phyloP scores from a whole-genome alignment of 2,888 invertebrate species.

The Phlogophora meticulosa region DNA sequence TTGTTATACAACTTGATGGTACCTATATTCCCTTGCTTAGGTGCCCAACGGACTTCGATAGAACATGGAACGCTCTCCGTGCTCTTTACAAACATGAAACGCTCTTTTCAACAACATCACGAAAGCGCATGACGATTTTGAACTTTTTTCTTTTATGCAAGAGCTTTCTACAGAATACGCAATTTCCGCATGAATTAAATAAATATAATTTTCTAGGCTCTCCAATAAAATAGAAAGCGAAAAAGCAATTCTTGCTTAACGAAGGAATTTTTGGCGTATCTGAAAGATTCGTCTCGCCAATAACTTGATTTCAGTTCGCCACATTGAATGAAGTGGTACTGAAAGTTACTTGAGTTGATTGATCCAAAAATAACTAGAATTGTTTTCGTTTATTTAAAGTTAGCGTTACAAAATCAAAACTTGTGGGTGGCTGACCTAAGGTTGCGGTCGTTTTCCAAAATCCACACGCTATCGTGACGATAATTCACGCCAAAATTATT shows the following conservation, averaged over 20 bases:
- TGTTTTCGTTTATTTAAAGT: slow-evolving; percentile 48
- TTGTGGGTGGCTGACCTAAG: slow-evolving; percentile 72
- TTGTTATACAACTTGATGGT: slow-evolving; percentile 29
- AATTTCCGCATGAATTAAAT: slow-evolving; percentile 17
- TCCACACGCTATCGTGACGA: slow-evolving; percentile 79
- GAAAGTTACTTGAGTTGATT: slow-evolving; percentile 21
- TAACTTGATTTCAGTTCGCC: slow-evolving; percentile 40
- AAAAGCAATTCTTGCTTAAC: slow-evolving; percentile 34
- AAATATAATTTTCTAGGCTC: slow-evolving; percentile 6
- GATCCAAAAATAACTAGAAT: slow-evolving; percentile 38
- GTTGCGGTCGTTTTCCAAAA: slow-evolving; percentile 73
- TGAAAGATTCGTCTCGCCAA: slow-evolving; percentile 38
- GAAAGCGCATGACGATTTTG: too few relatives aligned
- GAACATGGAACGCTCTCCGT: background rate
- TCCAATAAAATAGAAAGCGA: slow-evolving; percentile 45
- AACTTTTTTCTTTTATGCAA: background rate
- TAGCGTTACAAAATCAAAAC: slow-evolving; percentile 52
- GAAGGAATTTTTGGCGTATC: slow-evolving; percentile 35
- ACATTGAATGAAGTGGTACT: slow-evolving; percentile 31
- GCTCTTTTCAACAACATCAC: background rate
- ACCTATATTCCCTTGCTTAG: too few relatives aligned
- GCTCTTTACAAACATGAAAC: slow-evolving; percentile 1
- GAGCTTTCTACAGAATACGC: background rate
- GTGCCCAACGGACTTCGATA: background rate
- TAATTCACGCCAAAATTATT: slow-evolving; percentile 83